A percentile compares a stretch with the other conserved stretches of the same genome.
Conservation (phyloP, 2,113 vertebrate genomes). For the Ailurus styani region DNA sequence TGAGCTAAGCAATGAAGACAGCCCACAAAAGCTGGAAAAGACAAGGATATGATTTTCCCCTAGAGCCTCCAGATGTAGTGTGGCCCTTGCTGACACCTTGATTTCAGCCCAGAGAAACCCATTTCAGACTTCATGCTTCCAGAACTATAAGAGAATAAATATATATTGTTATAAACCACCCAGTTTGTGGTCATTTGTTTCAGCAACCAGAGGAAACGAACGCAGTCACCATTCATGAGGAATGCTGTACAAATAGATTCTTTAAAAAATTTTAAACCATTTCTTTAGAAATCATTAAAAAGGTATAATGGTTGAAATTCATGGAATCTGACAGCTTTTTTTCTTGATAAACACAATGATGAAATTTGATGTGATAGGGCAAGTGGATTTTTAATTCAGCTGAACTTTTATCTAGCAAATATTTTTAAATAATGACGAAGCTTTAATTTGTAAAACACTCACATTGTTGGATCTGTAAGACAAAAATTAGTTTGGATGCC, state of each 20-base stretch:
- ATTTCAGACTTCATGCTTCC: neutral
- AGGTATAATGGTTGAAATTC: neutral
- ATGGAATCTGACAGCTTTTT: neutral
- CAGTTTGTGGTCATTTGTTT: neutral
- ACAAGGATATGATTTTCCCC: neutral
- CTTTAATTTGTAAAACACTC: slow-evolving; percentile 2
- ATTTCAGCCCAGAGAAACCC: neutral
- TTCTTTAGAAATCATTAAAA: slow-evolving; percentile 43
- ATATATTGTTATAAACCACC: neutral
- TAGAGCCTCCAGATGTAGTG: neutral
- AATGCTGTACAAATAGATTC: neutral
- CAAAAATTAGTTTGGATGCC: neutral
- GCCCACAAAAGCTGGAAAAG: neutral
- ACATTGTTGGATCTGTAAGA: neutral
- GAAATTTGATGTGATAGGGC: neutral
- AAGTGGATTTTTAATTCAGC: slow-evolving; percentile 11
- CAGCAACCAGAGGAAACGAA: neutral
- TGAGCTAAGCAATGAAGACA: neutral
- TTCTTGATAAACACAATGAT: neutral
- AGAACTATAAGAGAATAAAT: neutral
- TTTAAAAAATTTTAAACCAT: neutral
- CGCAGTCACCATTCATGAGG: neutral
- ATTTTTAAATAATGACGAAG: neutral
- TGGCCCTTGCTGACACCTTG: neutral
- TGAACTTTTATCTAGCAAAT: neutral